Evolutionary conservation across 2,797 vertebrate species (phyloP), one percentile per base, ranked within the genome.

Genomic region (Picus viridis): DNA sequence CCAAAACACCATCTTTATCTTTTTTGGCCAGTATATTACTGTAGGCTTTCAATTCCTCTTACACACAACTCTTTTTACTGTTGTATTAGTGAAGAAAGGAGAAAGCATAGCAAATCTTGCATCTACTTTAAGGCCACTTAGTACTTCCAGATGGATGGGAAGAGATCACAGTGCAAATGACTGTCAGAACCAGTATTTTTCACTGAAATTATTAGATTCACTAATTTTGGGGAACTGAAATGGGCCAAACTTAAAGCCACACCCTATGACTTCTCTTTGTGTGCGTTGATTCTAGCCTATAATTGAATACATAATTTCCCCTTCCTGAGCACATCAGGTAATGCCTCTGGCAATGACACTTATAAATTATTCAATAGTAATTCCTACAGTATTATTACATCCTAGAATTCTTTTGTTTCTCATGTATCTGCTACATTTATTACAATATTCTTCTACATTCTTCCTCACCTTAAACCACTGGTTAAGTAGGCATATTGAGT

Each of bases 141-240:
- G 64, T 20, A 39, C n/a, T 59, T 79, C 12, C 49, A 88, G 62
- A 51, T 34, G 27, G 41, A 39, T 68, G 41, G 34, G 75, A 89
- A 84, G 57, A 92, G 47, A 86, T 80, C 81, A 94, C 29, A 59
- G 54, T 30, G 41, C 62, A 88, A 85, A 86, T 30, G 65, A 65
- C 39, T 89, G 70, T 22, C 53, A 73, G 45, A 90, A 58, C 12
- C 43, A 71, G 41, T 24, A 74, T 39, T 63, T 88, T 82, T 86
- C 56, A 34, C 32, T 36, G 47, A 86, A 92, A 84, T 74, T 68
- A 74, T 29, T 20, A 70, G 8, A 91, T 70, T 83, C 85, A 67
- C 30, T 2, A 1, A 26, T 68, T 90, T 86, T 41, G 8, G 76
- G 49, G 41, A 90, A 51, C 30, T 62, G 54, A 86, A 90, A 93